phyloP scores from a whole-genome alignment of 2,797 vertebrate genomes.

The Mallotus villosus region DNA sequence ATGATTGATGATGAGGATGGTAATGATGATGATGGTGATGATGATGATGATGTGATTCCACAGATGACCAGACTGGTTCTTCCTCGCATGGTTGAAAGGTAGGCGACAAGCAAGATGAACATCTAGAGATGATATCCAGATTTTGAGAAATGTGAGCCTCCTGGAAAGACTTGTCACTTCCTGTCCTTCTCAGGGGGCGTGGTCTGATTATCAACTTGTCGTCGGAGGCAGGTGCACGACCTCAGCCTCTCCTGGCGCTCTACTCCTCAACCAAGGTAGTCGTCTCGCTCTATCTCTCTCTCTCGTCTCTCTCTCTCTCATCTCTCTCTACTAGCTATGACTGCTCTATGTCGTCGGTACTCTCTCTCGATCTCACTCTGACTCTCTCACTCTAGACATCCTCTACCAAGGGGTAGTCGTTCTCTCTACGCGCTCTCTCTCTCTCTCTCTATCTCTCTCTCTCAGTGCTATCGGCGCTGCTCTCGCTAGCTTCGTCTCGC shows the following conservation, averaged over 20 bases:
- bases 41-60: constrained; percentile 21
- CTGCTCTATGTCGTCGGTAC: too few relatives aligned
- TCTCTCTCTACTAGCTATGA: too few relatives aligned
- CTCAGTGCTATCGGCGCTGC: too few relatives aligned
- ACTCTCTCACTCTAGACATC: too few relatives aligned
- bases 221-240: constrained; percentile 59
- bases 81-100: constrained; percentile 81
- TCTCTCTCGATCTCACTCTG: too few relatives aligned
- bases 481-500: too few relatives aligned
- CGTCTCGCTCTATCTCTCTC: too few relatives aligned
- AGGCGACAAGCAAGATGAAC: constrained; percentile 17
- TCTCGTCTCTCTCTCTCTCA: too few relatives aligned
- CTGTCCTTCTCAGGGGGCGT: constrained; percentile 60
- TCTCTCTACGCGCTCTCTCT: too few relatives aligned
- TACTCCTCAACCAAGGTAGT: constrained; percentile 80
- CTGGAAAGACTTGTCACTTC: constrained; percentile 4
- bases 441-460: too few relatives aligned
- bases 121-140: too few relatives aligned
- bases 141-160: constrained; percentile 1
- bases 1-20: not conserved
- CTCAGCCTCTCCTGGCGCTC: constrained; percentile 67
- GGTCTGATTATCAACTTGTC: constrained; percentile 83
- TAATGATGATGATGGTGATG: not conserved
- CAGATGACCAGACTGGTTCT: constrained; percentile 80
- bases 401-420: too few relatives aligned